Evolutionary conservation across 2,888 invertebrate species (phyloP).

Genomic region (Drosophila conformis): DNA sequence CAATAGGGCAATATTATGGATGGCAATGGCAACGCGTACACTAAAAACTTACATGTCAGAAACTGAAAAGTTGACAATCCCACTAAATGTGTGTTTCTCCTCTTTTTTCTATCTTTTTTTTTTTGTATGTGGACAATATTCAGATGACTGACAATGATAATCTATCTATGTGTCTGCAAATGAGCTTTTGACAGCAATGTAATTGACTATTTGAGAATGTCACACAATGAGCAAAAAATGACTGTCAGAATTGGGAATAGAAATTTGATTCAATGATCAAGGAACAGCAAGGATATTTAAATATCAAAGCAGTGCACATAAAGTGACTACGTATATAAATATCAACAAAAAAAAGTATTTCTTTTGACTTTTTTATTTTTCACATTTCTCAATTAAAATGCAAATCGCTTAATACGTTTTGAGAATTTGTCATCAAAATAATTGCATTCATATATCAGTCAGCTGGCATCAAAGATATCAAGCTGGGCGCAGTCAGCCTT

Average conservation of each 20-base stretch:
- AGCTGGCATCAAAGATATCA: constrained; percentile 68
- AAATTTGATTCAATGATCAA: constrained; percentile 3
- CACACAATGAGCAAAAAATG: not conserved
- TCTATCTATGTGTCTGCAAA: not conserved
- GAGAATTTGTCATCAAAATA: constrained; percentile 64
- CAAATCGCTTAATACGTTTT: constrained; percentile 31
- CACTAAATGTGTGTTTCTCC: not conserved
- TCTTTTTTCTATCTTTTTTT: not conserved
- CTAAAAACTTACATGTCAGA: constrained; percentile 15
- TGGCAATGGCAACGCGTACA: constrained; percentile 3
- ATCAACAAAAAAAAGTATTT: not conserved
- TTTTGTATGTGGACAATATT: not conserved
- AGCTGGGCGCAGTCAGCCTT: constrained; percentile 58
- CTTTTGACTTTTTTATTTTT: not conserved
- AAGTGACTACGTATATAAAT: not conserved
- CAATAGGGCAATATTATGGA: constrained; percentile 10
- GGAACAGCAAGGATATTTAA: not conserved
- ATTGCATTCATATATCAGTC: constrained; percentile 66
- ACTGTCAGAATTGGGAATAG: not conserved
- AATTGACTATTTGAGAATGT: constrained; percentile 7
- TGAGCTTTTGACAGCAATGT: constrained; percentile 9
- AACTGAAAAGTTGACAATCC: constrained; percentile 12
- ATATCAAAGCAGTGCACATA: not conserved
- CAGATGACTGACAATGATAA: constrained; percentile 9
- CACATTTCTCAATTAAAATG: constrained; percentile 56